Evolutionary conservation across 2,113 vertebrate species (phyloP).

Genomic region (Eurystomus gularis): DNA sequence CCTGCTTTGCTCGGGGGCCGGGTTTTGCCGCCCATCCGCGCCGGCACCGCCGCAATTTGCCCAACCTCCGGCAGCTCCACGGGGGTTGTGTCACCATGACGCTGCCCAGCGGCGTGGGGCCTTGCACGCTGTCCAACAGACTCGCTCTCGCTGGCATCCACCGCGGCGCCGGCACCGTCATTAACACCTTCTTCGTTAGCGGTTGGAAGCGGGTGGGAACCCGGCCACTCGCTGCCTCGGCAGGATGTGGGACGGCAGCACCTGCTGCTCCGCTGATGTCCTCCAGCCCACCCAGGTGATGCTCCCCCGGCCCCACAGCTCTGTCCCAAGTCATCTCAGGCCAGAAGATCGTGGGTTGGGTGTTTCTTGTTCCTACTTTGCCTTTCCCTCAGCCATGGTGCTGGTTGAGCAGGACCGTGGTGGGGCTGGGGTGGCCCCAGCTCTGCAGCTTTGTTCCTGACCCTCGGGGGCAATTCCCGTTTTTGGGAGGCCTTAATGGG

Average conservation of each 20-base stretch:
- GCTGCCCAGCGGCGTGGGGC: neutral
- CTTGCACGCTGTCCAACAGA: neutral
- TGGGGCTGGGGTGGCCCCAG: fast-evolving
- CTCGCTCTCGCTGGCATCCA: neutral
- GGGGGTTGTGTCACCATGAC: neutral
- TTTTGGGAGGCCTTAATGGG: fast-evolving
- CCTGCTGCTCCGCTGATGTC: too few relatives aligned
- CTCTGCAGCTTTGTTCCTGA: neutral
- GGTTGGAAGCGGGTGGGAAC: too few relatives aligned
- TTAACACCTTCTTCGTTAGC: neutral
- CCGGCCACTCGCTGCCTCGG: too few relatives aligned
- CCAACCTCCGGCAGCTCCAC: neutral
- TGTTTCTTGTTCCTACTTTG: too few relatives aligned
- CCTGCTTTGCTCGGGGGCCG: too few relatives aligned
- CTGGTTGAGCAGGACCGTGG: neutral
- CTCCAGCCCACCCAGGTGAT: too few relatives aligned
- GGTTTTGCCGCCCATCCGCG: fast-evolving
- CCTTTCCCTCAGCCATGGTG: fast-evolving
- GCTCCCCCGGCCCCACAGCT: neutral
- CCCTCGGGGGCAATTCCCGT: too few relatives aligned
- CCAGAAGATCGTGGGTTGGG: fast-evolving
- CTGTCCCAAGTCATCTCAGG: neutral
- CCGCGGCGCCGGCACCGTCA: neutral
- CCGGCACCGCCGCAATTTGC: fast-evolving
- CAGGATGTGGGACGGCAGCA: too few relatives aligned